Conservation (phyloP, 2,113 vertebrate species). For the Clarias gariepinus region DNA sequence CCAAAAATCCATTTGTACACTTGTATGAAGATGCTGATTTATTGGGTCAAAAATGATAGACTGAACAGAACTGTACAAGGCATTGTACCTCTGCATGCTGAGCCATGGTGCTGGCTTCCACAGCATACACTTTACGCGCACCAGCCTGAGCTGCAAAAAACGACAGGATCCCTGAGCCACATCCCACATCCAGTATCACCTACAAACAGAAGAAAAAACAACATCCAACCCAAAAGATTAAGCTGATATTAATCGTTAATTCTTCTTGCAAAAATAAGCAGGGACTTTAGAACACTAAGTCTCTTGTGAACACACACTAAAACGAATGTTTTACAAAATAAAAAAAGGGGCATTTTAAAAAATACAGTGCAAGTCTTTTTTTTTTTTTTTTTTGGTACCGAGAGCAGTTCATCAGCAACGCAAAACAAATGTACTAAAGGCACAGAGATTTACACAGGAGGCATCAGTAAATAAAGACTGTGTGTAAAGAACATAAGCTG, state of each 20-base stretch:
- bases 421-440: neutral
- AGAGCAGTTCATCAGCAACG: neutral
- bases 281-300: neutral
- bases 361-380: too few relatives aligned
- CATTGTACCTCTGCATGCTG: conserved; percentile 88
- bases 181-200: conserved; percentile 94
- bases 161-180: conserved; percentile 93
- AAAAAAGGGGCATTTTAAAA: neutral
- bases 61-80: neutral
- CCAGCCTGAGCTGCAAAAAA: conserved; percentile 95
- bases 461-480: neutral
- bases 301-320: neutral
- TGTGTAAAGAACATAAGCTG: neutral
- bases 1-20: neutral
- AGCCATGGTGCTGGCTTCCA: conserved; percentile 96
- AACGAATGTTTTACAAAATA: neutral
- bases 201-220: conserved; percentile 50
- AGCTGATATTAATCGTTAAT: neutral
- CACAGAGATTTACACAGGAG: neutral
- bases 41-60: neutral
- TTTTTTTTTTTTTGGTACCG: neutral
- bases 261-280: neutral
- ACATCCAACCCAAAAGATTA: neutral
- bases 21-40: neutral
- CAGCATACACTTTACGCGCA: conserved; percentile 92